Conservation (phyloP, 1,140 invertebrate species). For the Schmidtea mediterranea region DNA sequence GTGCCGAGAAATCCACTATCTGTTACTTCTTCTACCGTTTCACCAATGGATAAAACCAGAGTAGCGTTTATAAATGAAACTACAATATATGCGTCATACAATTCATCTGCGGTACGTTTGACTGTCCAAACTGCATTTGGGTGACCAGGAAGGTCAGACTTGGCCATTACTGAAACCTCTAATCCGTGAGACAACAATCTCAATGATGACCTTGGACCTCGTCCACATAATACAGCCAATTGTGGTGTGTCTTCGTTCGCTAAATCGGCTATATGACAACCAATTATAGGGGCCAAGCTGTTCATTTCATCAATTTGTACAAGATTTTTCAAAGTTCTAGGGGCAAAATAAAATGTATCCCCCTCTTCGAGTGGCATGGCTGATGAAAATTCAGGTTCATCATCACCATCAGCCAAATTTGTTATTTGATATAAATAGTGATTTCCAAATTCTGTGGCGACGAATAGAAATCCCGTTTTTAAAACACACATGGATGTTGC, state of each 20-base stretch:
- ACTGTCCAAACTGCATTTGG: slow-evolving; percentile 99
- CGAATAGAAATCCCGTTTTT: slow-evolving; percentile 92
- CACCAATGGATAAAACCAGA: slow-evolving; percentile 87
- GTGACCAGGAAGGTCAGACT: slow-evolving; percentile 88
- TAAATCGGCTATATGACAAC: slow-evolving; percentile 38
- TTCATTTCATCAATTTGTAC: slow-evolving; percentile 92
- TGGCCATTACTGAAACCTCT: slow-evolving; percentile 95
- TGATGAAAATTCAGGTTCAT: slow-evolving; percentile 92
- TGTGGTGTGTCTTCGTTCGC: slow-evolving; percentile 96
- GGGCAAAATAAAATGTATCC: slow-evolving; percentile 95
- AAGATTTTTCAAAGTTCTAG: slow-evolving; percentile 66
- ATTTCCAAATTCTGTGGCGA: slow-evolving; percentile 95
- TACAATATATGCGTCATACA: slow-evolving; percentile 97
- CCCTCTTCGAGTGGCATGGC: slow-evolving; percentile 91
- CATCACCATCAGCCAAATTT: slow-evolving; percentile 90
- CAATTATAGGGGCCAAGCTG: slow-evolving; percentile 71
- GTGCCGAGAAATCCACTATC: slow-evolving; percentile 96
- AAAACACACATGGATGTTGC: slow-evolving; percentile 82
- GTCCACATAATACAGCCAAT: slow-evolving; percentile 73
- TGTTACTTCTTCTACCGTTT: slow-evolving; percentile 97
- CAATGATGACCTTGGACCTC: slow-evolving; percentile 67
- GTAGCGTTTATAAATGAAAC: slow-evolving; percentile 99
- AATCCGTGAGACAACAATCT: slow-evolving; percentile 77
- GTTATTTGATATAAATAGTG: slow-evolving; percentile 97
- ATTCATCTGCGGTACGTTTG: slow-evolving; percentile 72